Percentiles rank a stretch among this genome's conserved stretches.
Conservation (phyloP, 2,797 vertebrate genomes). For the Rhabdophis nuchalis region DNA sequence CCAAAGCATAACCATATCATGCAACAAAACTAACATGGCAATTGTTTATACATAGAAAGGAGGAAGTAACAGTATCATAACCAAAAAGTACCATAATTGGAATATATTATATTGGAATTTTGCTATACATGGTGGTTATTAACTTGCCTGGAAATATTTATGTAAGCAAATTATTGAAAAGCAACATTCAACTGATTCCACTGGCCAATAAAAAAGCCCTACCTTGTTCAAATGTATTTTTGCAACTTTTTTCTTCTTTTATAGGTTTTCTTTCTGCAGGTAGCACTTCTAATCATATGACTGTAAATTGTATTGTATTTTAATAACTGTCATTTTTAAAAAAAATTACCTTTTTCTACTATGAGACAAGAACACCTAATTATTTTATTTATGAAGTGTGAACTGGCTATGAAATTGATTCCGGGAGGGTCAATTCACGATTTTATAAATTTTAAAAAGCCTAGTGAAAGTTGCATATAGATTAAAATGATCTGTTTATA, state of each 20-base stretch:
- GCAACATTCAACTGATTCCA: not conserved
- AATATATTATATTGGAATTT: not conserved
- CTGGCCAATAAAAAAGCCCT: not conserved
- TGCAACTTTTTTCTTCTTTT: not conserved
- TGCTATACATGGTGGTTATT: not conserved
- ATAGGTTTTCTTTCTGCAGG: not conserved
- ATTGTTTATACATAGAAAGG: not conserved
- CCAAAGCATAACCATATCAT: not conserved
- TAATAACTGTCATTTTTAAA: not conserved
- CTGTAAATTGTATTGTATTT: not conserved
- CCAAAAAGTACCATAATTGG: not conserved
- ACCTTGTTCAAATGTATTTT: not conserved
- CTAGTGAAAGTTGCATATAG: not conserved
- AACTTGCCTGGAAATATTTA: not conserved
- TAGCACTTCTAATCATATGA: not conserved
- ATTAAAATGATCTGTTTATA: not conserved
- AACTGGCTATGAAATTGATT: not conserved
- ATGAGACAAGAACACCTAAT: not conserved
- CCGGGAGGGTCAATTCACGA: not conserved
- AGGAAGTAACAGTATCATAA: not conserved
- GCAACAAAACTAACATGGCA: not conserved
- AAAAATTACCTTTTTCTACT: not conserved
- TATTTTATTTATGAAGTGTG: not conserved
- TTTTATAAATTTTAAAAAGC: not conserved
- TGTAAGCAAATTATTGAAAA: not conserved